These are phyloP conservation scores for Parazoanthus darwini DNA, from an alignment of 92 coral and sea anemone species.

Conservation along the genomic window DNA sequence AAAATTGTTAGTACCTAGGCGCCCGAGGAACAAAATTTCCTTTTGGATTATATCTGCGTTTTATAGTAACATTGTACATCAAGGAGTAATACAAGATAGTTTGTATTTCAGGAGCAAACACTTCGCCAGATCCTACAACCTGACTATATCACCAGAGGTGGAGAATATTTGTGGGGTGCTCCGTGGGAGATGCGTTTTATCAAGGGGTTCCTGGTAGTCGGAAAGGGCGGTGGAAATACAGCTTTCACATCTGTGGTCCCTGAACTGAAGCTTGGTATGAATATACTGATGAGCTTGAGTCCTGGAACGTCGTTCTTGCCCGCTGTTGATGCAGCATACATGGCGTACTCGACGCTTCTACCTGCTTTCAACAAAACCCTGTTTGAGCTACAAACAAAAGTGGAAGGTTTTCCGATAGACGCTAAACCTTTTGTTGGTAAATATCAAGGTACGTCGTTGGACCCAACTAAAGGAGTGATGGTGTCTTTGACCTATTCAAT, in stretches of 20 bases:
- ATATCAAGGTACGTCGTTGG: conserved; percentile 34
- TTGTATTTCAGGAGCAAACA: conserved; percentile 22
- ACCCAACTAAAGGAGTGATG: conserved; percentile 37
- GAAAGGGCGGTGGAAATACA: conserved; percentile 63
- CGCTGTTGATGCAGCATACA: conserved; percentile 39
- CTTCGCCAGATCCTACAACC: conserved; percentile 57
- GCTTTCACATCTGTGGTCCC: conserved; percentile 60
- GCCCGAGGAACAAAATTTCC: too few relatives aligned
- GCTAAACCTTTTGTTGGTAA: conserved; percentile 54
- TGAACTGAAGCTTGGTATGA: conserved; percentile 52
- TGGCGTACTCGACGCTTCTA: conserved; percentile 45
- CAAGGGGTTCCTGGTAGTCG: conserved; percentile 50
- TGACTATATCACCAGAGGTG: conserved; percentile 53
- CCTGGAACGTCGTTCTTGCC: conserved; percentile 46
- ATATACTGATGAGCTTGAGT: conserved; percentile 44
- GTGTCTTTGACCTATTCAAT: conserved; percentile 16
- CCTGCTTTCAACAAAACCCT: conserved; percentile 62
- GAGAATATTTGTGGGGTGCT: conserved; percentile 17
- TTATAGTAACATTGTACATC: too few relatives aligned
- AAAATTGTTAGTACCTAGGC: too few relatives aligned
- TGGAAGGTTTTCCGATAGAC: conserved; percentile 47
- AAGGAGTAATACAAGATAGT: too few relatives aligned
- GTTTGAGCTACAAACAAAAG: conserved; percentile 34
- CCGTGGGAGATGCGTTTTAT: too few relatives aligned
- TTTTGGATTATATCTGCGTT: too few relatives aligned